phyloP scores from a whole-genome alignment of 2,888 invertebrate genomes.

The Macropis europaea region DNA sequence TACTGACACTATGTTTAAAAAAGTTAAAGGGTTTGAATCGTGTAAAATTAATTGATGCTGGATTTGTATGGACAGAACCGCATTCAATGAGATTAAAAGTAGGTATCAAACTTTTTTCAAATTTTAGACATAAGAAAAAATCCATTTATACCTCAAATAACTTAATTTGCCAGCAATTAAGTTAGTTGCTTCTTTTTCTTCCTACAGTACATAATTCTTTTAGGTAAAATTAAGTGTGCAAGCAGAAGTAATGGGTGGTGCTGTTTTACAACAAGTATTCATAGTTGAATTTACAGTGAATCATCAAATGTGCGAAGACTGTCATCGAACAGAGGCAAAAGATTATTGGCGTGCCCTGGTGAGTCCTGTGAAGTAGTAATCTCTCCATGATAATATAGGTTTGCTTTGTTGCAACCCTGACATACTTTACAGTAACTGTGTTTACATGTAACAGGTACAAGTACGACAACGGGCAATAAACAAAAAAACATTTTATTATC shows the following conservation, averaged over 20 bases:
- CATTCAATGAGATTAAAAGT: slow-evolving; percentile 98
- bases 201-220: neutral
- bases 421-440: no score
- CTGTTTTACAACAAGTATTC: slow-evolving; percentile 96
- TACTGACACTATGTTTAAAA: slow-evolving; percentile 94
- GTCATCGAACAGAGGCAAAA: slow-evolving; percentile 97
- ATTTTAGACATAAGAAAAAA: no score
- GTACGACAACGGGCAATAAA: slow-evolving; percentile 93
- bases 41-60: slow-evolving; percentile 96
- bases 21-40: slow-evolving; percentile 93
- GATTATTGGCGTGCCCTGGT: slow-evolving; percentile 96
- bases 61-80: slow-evolving; percentile 99
- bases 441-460: slow-evolving; percentile 87
- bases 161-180: no score
- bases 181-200: no score
- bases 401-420: no score
- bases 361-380: slow-evolving; percentile 46
- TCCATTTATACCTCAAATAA: no score
- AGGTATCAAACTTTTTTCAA: no score
- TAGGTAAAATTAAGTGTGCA: slow-evolving; percentile 95
- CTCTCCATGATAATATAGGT: neutral
- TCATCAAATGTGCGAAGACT: slow-evolving; percentile 98
- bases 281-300: slow-evolving; percentile 95
- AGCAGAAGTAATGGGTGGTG: slow-evolving; percentile 95
- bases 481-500: slow-evolving; percentile 97